Base-by-base conservation (phyloP, 1,140 invertebrate genomes). In the Gonioctena quinquepunctata region DNA sequence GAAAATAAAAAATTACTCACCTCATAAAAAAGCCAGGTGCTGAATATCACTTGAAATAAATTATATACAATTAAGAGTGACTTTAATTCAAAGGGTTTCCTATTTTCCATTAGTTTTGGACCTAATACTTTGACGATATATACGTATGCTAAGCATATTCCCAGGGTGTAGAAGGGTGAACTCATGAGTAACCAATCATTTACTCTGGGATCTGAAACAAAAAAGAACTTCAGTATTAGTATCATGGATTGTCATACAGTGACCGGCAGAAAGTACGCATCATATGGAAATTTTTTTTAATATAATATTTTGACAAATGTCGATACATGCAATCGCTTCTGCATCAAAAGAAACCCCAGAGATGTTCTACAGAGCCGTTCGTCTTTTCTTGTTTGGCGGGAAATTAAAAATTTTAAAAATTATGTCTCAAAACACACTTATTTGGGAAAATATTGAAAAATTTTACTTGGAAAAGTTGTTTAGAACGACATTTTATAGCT, bases 181-280 rank as follows among this genome's bases (percentile, higher is more conserved):
- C 89, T 89, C 92, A 96, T 96, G 74, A 97, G 82, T 42, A 91
- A 88, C 93, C 93, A 96, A 79, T 93, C 89, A 76, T 92, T 92
- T 63, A 95, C 94, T 76, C 95, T 87, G 16, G 89, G 87, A 86
- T 95, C 93, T 93, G 80, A 85, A 88, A 81, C 22, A 42, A 70
- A 90, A 83, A 0, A 66, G 92, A 2, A 42, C 11, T 42, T 1
- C 6, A 3, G 6, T 11, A 33, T 33, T 13, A 33, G 28, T 33
- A 6, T 6, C 7, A 2, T 33, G 28, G 28, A 33, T 33, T 33
- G 7, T 4, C 3, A 33, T 13, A 33, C 28, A 7, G 8, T 33
- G 28, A 33, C 0, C 13, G 28, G 28, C 13, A 33, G 28, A 8
- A 28, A 11, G 27, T 28, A n/a, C n/a, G n/a, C n/a, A n/a, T n/a